Evolutionary conservation across 2,797 vertebrate genomes (phyloP), one percentile per base, ranked within the genome.

Genomic region (Cuniculus paca): DNA sequence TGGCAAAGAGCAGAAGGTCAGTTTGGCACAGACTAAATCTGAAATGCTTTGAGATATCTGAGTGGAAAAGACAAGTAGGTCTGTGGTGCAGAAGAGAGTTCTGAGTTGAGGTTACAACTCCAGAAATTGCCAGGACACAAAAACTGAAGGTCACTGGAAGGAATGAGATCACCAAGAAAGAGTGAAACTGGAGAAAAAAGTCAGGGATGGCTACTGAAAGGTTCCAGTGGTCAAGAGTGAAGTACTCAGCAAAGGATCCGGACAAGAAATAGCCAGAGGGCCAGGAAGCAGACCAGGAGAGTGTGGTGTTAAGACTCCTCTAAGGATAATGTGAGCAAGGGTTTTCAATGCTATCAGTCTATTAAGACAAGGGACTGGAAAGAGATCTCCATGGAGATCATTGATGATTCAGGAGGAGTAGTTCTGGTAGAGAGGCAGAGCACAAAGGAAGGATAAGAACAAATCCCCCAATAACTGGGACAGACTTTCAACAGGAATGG

Each of bases 11-110:
- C 60, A 90, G 48, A 88, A 82, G 48, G 50, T 72, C 42, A 36
- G 24, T 45, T 82, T 48, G 39, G 60, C 50, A 89, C 22, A 81
- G 22, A 58, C 0, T 12, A 39, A 87, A 79, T 80, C 17, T 88
- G 78, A 95, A 94, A 88, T 61, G 72, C 81, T 77, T 75, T 74
- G 82, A 95, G 91, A 95, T 36, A 88, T 36, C 19, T 45, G 68
- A 88, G 31, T 36, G 52, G 88, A 95, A 92, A 92, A 79, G 74
- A 81, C 72, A 90, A 85, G 48, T 31, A 74, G 45, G 84, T 60
- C 48, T 81, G 22, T 4, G 28, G 63, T 80, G 78, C 22, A 39
- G 65, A 93, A 88, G 34, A 45, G 28, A 80, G 58, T 22, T 74
- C 80, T 90, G 92, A 86, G 86, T 24, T 48, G 24, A 86, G 56